A percentile compares a stretch with the other conserved stretches of the same genome.
phyloP scores from a whole-genome alignment of 2,113 vertebrate species.

The Salvelinus sp. region DNA sequence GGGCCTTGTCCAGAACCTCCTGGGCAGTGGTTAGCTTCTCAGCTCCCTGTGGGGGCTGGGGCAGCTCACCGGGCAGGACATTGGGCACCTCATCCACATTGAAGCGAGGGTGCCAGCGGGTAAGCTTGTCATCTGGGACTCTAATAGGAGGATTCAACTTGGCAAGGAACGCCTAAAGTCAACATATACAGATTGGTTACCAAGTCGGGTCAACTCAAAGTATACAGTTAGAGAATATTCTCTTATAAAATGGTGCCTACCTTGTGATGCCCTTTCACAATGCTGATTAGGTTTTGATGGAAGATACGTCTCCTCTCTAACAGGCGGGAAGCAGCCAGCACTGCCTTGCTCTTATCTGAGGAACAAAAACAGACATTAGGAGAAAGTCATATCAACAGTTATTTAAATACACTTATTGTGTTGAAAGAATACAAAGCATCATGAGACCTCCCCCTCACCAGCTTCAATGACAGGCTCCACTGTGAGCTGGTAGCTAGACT shows the following conservation, averaged over 20 bases:
- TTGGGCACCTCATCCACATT: slow-evolving; percentile 83
- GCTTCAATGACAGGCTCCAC: slow-evolving; percentile 81
- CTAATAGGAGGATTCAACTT: slow-evolving; percentile 77
- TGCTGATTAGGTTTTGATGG: slow-evolving; percentile 76
- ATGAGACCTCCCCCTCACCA: slow-evolving; percentile 65
- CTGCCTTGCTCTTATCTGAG: slow-evolving; percentile 52
- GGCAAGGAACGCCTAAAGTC: slow-evolving; percentile 80
- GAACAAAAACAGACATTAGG: background rate
- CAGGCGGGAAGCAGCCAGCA: slow-evolving; percentile 76
- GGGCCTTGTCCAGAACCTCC: slow-evolving; percentile 86
- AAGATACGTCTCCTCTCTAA: slow-evolving; percentile 83
- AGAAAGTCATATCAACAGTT: too few species aligned
- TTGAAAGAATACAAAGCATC: background rate
- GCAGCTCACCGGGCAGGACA: slow-evolving; percentile 68
- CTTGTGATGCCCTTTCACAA: slow-evolving; percentile 86
- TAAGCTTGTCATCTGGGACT: slow-evolving; percentile 85
- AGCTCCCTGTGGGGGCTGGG: slow-evolving; percentile 65
- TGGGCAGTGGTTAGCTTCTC: slow-evolving; percentile 81
- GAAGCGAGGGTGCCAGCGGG: slow-evolving; percentile 93
- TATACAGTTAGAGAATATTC: background rate
- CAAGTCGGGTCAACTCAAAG: background rate
- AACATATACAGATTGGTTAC: background rate
- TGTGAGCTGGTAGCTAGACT: slow-evolving; percentile 84
- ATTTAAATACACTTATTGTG: background rate
- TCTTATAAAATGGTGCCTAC: slow-evolving; percentile 57